These are phyloP conservation scores for Streptopelia turtur DNA, from an alignment of 2,797 vertebrate species.

Conservation along the genomic window DNA sequence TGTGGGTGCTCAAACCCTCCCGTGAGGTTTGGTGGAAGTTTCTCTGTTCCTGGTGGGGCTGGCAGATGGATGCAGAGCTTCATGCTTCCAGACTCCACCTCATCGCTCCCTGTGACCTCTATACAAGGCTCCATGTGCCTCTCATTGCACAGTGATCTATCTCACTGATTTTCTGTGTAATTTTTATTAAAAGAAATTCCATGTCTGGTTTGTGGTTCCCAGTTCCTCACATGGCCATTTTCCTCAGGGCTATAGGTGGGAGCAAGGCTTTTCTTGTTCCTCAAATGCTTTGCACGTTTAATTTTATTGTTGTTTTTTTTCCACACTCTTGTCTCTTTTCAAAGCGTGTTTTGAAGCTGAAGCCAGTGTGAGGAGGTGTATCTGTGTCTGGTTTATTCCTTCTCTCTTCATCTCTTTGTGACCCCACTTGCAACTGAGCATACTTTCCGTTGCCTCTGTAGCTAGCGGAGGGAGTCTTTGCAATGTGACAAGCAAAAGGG, in stretches of 20 bases:
- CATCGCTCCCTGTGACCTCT: background rate
- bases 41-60: background rate
- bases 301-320: background rate
- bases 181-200: background rate
- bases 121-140: background rate
- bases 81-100: background rate
- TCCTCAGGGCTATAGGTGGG: background rate
- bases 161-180: fast-evolving
- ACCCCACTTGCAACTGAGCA: background rate
- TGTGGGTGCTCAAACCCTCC: background rate
- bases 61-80: background rate
- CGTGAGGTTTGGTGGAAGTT: background rate
- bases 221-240: background rate
- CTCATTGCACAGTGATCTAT: background rate
- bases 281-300: background rate
- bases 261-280: background rate
- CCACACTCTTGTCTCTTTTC: background rate
- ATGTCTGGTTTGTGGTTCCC: background rate
- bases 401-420: background rate
- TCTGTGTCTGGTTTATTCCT: background rate
- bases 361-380: background rate
- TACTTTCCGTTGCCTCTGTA: conserved; percentile 51
- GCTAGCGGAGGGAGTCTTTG: conserved; percentile 26
- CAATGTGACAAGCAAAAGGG: conserved; percentile 27
- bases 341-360: background rate